Base-by-base conservation (phyloP, 2,888 invertebrate genomes). In the Caenorhabditis sinica region DNA sequence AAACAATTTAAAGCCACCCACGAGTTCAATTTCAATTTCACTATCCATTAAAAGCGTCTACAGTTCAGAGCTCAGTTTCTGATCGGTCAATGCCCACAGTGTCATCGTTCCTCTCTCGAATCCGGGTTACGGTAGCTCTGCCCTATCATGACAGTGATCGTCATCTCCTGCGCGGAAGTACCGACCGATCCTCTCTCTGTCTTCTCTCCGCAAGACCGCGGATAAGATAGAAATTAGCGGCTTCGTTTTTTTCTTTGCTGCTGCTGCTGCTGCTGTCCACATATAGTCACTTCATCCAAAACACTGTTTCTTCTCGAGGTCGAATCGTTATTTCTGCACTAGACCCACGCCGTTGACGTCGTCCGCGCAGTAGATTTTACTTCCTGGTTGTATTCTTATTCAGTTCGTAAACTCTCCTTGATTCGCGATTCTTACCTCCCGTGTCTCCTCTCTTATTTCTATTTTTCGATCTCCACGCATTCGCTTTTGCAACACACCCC, bases 291-390 rank as follows among this genome's bases (percentile, higher is more conserved):
- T n/a, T 6, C 40, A 56, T 69, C 36, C 74, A 60, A 72, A 81
- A 81, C 68, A 68, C 51, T 81, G 81, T 81, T 80, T 80, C 66
- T 74, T 80, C 72, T 74, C 81, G 74, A 81, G 74, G 74, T 69
- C 81, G 69, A 74, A 81, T 81, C 81, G 82, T 63, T 75, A 69
- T 74, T 75, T 71, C 75, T 82, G 69, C 82, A 69, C 74, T 82
- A 75, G 30, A 61, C 40, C 40, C 40, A 40, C 40, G 40, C 9
- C 13, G 13, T 40, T 36, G 5, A 36, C 33, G 61, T 23, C 58
- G 23, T 17, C 40, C 56, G 66, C 40, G 69, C 56, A 25, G 23
- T 28, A 40, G 13, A 40, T 69, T 71, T 75, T 82, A 75, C 74
- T 82, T 71, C 75, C 82, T 74, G 53, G 82, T 74, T 75, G 68